Percentiles rank a stretch among this genome's conserved stretches.
phyloP scores from a whole-genome alignment of 1,140 invertebrate genomes.

The Agrypnia vestita region DNA sequence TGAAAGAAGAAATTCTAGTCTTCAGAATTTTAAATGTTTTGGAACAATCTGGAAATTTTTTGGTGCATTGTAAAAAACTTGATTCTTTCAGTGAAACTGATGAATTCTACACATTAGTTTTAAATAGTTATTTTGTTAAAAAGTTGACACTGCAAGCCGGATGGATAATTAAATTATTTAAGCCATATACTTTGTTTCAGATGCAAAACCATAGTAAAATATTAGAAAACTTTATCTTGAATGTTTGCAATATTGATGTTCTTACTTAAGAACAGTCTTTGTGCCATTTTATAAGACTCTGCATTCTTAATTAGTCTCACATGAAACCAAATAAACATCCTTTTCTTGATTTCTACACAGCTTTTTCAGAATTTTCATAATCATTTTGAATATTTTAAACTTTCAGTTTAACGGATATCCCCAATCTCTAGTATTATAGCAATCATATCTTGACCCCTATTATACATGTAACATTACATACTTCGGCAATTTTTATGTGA shows the following conservation, averaged over 20 bases:
- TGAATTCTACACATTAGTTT: constrained; percentile 30
- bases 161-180: neutral
- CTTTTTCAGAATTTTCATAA: no score
- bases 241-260: constrained; percentile 23
- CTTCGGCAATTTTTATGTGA: no score
- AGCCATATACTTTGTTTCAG: constrained; percentile 16
- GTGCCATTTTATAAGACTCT: no score
- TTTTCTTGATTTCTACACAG: no score
- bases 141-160: constrained; percentile 10
- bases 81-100: constrained; percentile 1
- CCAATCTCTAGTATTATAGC: no score
- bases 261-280: neutral
- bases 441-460: no score
- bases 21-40: constrained; percentile 12
- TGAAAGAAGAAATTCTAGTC: neutral
- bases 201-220: neutral
- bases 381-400: no score
- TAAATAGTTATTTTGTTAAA: constrained; percentile 49
- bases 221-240: constrained; percentile 4
- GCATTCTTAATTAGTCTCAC: no score
- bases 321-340: no score
- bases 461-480: no score
- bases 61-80: constrained; percentile 5
- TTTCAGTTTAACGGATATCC: no score
- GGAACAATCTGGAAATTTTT: constrained; percentile 15